Evolutionary conservation across 2,113 vertebrate species (phyloP), one percentile per base, ranked within the genome.

Genomic region (Tragulus kanchil): DNA sequence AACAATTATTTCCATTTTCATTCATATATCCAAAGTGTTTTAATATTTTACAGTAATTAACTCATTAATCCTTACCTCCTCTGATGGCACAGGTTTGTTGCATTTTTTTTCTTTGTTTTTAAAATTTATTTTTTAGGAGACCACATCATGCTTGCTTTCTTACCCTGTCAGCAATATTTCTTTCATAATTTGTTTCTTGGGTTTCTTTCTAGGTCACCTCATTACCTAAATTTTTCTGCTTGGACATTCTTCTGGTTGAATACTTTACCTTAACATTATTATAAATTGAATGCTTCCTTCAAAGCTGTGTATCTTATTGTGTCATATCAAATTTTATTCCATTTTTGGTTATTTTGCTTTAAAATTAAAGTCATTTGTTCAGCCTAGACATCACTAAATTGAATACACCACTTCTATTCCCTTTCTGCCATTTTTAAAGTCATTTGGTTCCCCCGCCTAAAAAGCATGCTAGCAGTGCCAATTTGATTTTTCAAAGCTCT

Each of bases 361-460:
- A 97, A 97, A 96, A 96, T 97, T 91, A 97, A 97, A 94, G 93
- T 96, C 87, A 89, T 97, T 92, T 90, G 58, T 91, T 93, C 61
- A 89, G 36, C 73, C 58, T 85, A 87, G 52, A 81, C 85, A 84
- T 96, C 89, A 95, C 52, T 89, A 97, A 96, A 95, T 91, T 95
- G 78, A 96, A 94, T 94, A 89, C 62, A 73, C 19, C 67, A 86
- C 13, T 95, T 95, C 54, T 87, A 48, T 93, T 94, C 19, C 52
- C 58, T 95, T 92, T 94, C 36, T 94, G 17, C 1, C 3, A 50
- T 85, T 94, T 73, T 82, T 71, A 56, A 62, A 91, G n/a, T n/a
- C n/a, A n/a, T n/a, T n/a, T n/a, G n/a, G n/a, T n/a, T n/a, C n/a
- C n/a, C n/a, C n/a, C n/a, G n/a, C n/a, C n/a, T n/a, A 96, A 96